These are phyloP conservation scores for Catajapyx aquilonaris DNA, from an alignment of 1,140 invertebrate genomes.

Conservation along the genomic window DNA sequence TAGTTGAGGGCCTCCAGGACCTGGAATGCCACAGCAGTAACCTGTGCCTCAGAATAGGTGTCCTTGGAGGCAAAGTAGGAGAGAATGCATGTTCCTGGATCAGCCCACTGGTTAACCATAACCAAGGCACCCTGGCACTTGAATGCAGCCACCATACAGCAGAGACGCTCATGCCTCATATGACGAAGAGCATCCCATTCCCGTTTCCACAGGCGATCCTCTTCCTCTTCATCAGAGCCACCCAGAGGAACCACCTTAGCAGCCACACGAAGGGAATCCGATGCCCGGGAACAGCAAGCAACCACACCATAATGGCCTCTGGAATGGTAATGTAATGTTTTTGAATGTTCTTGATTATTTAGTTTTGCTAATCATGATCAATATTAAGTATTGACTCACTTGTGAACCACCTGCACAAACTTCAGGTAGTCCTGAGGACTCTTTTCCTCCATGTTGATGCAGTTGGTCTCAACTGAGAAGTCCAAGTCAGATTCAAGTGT, in stretches of 20 bases:
- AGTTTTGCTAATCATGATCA: neutral
- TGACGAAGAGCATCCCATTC: slow-evolving; percentile 65
- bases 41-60: slow-evolving; percentile 55
- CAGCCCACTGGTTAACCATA: slow-evolving; percentile 60
- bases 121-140: slow-evolving; percentile 30
- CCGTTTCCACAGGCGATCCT: neutral
- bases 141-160: slow-evolving; percentile 45
- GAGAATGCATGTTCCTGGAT: slow-evolving; percentile 77
- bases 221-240: neutral
- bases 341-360: neutral
- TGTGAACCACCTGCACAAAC: neutral
- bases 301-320: neutral
- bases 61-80: slow-evolving; percentile 67
- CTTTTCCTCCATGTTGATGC: neutral
- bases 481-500: too few relatives aligned
- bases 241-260: neutral
- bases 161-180: slow-evolving; percentile 66
- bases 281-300: neutral
- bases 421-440: neutral
- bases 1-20: slow-evolving; percentile 74
- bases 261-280: neutral
- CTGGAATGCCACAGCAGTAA: slow-evolving; percentile 17
- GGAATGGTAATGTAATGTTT: neutral
- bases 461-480: neutral
- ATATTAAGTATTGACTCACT: neutral